Base-by-base conservation (phyloP, 1,140 invertebrate genomes). In the Diabrotica undecimpunctata region DNA sequence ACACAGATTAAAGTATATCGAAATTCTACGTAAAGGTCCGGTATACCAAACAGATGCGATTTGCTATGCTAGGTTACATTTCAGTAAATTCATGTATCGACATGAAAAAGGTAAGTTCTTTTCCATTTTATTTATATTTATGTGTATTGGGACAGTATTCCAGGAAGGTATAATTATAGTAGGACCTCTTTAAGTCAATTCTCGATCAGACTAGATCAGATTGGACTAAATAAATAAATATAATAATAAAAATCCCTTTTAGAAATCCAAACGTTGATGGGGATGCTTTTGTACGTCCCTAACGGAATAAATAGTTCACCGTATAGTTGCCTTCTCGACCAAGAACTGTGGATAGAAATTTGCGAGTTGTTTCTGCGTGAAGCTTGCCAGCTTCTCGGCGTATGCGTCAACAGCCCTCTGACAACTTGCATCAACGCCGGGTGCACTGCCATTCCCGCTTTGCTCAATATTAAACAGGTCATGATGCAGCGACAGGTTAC, bases 401-500 rank as follows among this genome's bases (percentile, higher is more conserved):
- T 97, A 74, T 92, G 92, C 79, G 90, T 97, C 69, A 93, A 96
- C 74, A 78, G 78, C 69, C 83, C 85, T 59, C 78, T 88, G 12
- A 83, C 84, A n/a, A 84, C 84, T 51, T 86, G 84, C 70, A 90
- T 97, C 65, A 92, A 93, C 77, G 95, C 95, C 58, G 96, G 96
- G 61, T 96, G 94, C 74, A 90, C 89, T 54, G 95, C 96, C 37
- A 81, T 98, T 67, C 96, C 96, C 38, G 94, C 96, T 57, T 82
- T 99, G 64, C 83, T 98, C 39, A 98, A 96, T 79, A 92, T 97
- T 72, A 90, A 94, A 82, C 92, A 98, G 86, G 92, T 95, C 0
- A 98, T 99, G 95, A 89, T 93, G 78, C 94, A 97, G 65, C 85
- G 95, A 75, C 93, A 97, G 83, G 95, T 97, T 14, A 87, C 91